Base-by-base conservation (phyloP, 2,888 invertebrate genomes). In the Drosophila rellima region DNA sequence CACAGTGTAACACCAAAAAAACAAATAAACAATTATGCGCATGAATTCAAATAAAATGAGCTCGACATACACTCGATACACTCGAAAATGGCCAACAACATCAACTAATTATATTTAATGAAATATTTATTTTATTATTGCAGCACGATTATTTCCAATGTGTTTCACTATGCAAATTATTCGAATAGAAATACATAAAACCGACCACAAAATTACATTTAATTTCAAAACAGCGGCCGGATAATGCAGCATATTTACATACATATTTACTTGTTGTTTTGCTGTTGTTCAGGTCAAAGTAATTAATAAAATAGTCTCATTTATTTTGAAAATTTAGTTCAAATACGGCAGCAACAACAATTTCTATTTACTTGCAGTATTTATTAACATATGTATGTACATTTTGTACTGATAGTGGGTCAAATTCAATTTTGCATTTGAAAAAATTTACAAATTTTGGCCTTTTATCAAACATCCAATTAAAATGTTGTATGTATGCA, bases 41-140 rank as follows among this genome's bases (percentile, higher is more conserved):
- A 61, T 57, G 56, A 79, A 55, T 69, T 70, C 44, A 70, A 56
- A 10, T 63, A 54, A 70, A 75, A 55, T 55, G 69, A 26, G 52
- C 42, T 70, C 39, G 40, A 44, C 57, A 57, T 45, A 45, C 18
- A 48, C 26, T 37, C 31, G 23, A 29, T 6, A 35, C 50, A 35
- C n/a, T 29, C n/a, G 20, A 47, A 52, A 44, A 47, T 44, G 3
- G 23, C 23, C 20, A n/a, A 10, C 39, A 37, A 52, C 45, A 42
- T 33, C 42, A 59, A 67, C 45, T 65, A 69, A 84, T 57, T 68
- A 72, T 56, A 61, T 71, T 73, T 59, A 71, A 79, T 85, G 76
- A 88, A 79, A 76, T 85, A 78, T 82, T 71, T 79, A 79, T 82
- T 55, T 69, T 52, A 76, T 73, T 61, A 63, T 79, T 60, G 59